Evolutionary conservation across 2,113 vertebrate genomes (phyloP), one percentile per base, ranked within the genome.

Genomic region (Castor canadensis): DNA sequence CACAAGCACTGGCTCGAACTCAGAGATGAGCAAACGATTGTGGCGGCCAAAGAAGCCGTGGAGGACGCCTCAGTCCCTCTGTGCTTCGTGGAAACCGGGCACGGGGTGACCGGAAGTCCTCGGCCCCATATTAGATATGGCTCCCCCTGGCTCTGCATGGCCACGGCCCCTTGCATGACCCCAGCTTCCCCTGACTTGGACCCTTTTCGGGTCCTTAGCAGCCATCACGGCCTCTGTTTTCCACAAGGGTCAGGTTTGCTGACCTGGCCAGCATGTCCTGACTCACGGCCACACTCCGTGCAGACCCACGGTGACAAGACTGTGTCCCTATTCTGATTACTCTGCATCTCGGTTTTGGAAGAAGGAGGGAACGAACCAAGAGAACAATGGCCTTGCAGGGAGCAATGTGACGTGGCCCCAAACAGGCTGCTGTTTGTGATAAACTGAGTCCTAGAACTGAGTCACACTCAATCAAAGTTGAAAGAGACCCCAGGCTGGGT

Each of bases 371-470:
- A 28, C 17, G 32, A 66, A 58, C 20, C 17, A n/a, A 67, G 45
- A 66, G 52, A 52, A 85, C 79, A 58, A 16, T 3, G 47, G 72
- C n/a, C 56, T 43, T 40, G 6, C n/a, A 22, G 19, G 49, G 47
- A n/a, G 43, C 5, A 6, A 77, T 58, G 28, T 52, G 35, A 77
- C 8, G 52, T 16, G 30, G n/a, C 45, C 38, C 73, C 4, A 66
- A 80, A 64, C 66, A 3, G 1, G 79, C 9, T n/a, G 69, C 5
- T 91, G 47, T 72, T 72, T 90, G 71, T n/a, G 24, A 32, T 32
- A 47, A 80, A 54, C 56, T 32, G 66, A 81, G 90, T 73, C 69
- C 28, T 52, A 92, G 88, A 90, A 94, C 92, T 94, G 64, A n/a
- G n/a, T n/a, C n/a, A n/a, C n/a, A n/a, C n/a, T n/a, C n/a, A n/a